These are phyloP conservation scores for Hycleus phaleratus DNA, from an alignment of 1,140 invertebrate species.

Conservation along the genomic window DNA sequence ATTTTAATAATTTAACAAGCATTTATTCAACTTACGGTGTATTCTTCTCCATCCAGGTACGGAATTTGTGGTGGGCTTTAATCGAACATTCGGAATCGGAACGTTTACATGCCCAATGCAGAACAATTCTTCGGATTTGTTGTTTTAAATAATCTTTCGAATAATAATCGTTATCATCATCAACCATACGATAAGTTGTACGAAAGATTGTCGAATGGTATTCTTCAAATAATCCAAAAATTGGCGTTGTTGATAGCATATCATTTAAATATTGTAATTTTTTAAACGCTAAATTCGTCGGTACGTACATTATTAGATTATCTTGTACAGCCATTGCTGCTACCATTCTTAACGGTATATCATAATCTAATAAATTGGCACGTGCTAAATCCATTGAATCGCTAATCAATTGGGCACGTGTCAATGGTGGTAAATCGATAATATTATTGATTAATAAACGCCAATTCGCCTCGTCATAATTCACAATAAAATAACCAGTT, in stretches of 20 bases:
- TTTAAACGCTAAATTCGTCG: constrained; percentile 39
- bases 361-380: constrained; percentile 51
- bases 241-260: constrained; percentile 31
- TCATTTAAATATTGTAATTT: constrained; percentile 45
- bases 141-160: constrained; percentile 42
- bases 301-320: constrained; percentile 31
- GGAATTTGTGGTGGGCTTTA: constrained; percentile 39
- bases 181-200: constrained; percentile 21
- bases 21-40: constrained; percentile 21
- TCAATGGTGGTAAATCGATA: constrained; percentile 46
- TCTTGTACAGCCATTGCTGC: constrained; percentile 29
- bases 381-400: constrained; percentile 72
- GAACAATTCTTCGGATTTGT: constrained; percentile 44
- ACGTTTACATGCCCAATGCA: constrained; percentile 45
- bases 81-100: constrained; percentile 43
- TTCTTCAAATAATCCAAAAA: constrained; percentile 31
- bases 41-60: constrained; percentile 41
- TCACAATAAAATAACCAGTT: constrained; percentile 59
- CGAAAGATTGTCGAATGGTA: constrained; percentile 28
- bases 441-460: constrained; percentile 50
- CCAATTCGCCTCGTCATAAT: constrained; percentile 67
- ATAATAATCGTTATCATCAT: constrained; percentile 20
- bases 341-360: constrained; percentile 46
- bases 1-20: not conserved
- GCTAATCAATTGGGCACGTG: constrained; percentile 71